A percentile compares a stretch with the other conserved stretches of the same genome.
These are phyloP conservation scores for Ornithoptera alexandrae DNA, from an alignment of 2,888 invertebrate genomes.

Conservation along the genomic window DNA sequence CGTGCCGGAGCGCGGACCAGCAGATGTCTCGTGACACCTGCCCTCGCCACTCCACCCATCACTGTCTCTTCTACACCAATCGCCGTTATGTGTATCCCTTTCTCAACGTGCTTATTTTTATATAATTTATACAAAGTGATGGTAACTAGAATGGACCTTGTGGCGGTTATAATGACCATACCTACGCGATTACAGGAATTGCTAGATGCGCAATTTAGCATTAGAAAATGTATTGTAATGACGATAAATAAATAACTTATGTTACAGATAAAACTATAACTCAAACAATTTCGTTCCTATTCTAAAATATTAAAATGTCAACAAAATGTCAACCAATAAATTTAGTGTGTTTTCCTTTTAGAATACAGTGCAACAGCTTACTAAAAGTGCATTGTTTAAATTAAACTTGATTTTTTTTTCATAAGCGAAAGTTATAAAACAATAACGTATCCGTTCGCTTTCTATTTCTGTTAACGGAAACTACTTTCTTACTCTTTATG, in stretches of 20 bases:
- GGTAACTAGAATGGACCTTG: conserved; percentile 76
- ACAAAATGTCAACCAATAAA: not conserved
- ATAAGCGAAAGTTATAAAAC: conserved; percentile 17
- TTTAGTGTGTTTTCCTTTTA: not conserved
- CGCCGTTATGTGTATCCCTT: conserved; percentile 55
- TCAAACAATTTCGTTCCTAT: conserved; percentile 1
- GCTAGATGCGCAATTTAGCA: conserved; percentile 53
- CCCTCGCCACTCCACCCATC: conserved; percentile 69
- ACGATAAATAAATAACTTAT: not conserved
- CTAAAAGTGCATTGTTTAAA: not conserved
- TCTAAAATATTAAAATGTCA: no score
- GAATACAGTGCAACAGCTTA: not conserved
- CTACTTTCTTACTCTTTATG: conserved; percentile 13
- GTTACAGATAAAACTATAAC: conserved; percentile 1
- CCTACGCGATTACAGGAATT: conserved; percentile 49
- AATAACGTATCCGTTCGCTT: conserved; percentile 4
- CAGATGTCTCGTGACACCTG: conserved; percentile 79
- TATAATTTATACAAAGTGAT: conserved; percentile 78
- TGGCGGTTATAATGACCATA: conserved; percentile 72
- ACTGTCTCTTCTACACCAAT: conserved; percentile 55
- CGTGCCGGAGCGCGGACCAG: conserved; percentile 69
- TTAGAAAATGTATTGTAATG: not conserved
- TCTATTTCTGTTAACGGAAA: conserved; percentile 16
- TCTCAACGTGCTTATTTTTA: conserved; percentile 75
- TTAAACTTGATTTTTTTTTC: not conserved